Evolutionary conservation across 2,113 vertebrate genomes (phyloP).

Genomic region (Rhea pennata): DNA sequence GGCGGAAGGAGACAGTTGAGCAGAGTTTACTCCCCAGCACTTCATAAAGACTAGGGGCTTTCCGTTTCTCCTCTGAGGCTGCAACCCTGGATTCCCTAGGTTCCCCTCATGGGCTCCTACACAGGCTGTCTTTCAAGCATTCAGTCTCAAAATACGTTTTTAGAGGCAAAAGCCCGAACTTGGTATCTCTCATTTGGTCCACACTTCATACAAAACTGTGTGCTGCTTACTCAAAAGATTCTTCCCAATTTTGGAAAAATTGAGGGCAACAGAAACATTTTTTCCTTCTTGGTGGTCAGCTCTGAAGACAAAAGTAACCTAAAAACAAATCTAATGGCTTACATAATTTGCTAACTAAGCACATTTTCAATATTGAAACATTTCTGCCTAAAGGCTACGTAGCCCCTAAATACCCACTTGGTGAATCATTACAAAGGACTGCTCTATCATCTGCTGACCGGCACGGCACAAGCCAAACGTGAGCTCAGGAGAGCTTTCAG

Average conservation of each 20-base stretch:
- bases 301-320: constrained; percentile 2
- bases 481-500: neutral
- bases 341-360: neutral
- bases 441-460: neutral
- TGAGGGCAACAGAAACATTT: neutral
- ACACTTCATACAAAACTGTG: neutral
- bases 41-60: neutral
- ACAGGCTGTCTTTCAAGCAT: neutral
- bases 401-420: neutral
- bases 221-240: neutral
- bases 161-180: neutral
- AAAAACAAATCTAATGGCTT: neutral
- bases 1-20: neutral
- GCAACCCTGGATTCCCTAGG: neutral
- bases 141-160: neutral
- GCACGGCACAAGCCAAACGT: neutral
- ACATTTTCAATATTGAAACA: neutral
- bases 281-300: neutral
- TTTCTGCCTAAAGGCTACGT: neutral
- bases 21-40: neutral
- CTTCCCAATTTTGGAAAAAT: neutral
- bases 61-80: neutral
- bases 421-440: neutral
- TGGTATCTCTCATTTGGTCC: neutral
- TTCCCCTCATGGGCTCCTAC: neutral